Base-by-base conservation (phyloP, 2,113 vertebrate genomes). In the Brachypteracias leptosomus region DNA sequence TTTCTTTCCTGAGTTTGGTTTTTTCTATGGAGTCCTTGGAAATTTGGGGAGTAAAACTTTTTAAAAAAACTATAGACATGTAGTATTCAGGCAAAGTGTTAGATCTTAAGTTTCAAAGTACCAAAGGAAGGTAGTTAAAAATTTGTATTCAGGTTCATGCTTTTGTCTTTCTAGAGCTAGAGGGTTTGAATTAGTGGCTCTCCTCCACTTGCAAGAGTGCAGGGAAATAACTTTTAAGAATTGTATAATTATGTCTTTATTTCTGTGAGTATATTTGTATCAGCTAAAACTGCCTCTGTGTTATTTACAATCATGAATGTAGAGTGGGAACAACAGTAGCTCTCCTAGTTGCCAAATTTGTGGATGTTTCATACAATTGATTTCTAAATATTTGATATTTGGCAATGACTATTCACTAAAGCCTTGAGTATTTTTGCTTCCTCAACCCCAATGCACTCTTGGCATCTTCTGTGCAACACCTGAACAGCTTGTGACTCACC, bases 401-500 rank as follows among this genome's bases (percentile, higher is more conserved):
- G 47, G 29, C 55, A 80, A 20, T 21, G 14, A 40, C n/a, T 86
- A 2, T 47, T 90, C 26, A 22, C 7, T 52, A 57, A 67, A 33
- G 21, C 16, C 59, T 70, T 59, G 12, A 19, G 13, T 19, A 17
- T 74, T 89, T 61, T 90, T 66, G 26, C 20, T 55, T 72, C 57
- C 25, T 13, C 7, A 40, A 2, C 4, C 24, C 6, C 26, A 73
- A 33, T 7, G 18, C 13, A 18, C 35, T 62, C 42, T 72, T 81
- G 1, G 3, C 16, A 58, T 80, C 1, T 2, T 33, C 59, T 74
- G 16, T 54, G 61, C 46, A 97, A 97, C 91, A 98, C 94, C 79
- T 97, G 93, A 98, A 95, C 94, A 94, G 80, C 77, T 95, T 89
- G 67, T 92, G 85, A 94, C 93, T 97, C 96, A 95, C 81, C 96